Evolutionary conservation across 2,888 invertebrate species (phyloP), one percentile per base, ranked within the genome.

Genomic region (Dilophus febrilis): DNA sequence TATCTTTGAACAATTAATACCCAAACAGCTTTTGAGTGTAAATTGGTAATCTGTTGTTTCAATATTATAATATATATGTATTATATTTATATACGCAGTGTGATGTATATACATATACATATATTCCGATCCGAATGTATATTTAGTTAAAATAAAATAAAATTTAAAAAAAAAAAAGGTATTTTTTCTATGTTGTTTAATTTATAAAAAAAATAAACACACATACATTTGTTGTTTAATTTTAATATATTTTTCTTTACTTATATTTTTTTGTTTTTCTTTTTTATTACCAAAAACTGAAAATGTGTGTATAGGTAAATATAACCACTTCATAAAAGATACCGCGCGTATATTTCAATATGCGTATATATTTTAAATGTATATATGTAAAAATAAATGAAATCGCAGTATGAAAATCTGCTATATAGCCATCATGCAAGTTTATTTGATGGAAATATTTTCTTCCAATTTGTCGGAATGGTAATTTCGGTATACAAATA

Each of bases 1-100:
- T 31, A 31, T 31, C 14, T 31, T 11, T 33, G 17, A 33, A 33
- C 14, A 17, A 33, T 33, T 33, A 33, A 33, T 33, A 33, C 14
- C 17, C 33, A 33, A 33, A 33, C 33, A 33, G 33, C 33, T 33
- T 33, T 33, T 33, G 17, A 33, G 33, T 33, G 33, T 33, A 33
- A 33, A 33, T 33, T 33, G 33, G 33, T 33, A 33, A 33, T 33
- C 33, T 33, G 33, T 33, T 33, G 16, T 33, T 33, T 33, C 33
- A 33, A 33, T 17, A 33, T 22, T 6, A 6, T 6, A 6, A 22
- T 22, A 22, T 22, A 22, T 22, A 22, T 22, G 4, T 22, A 33
- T 14, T 4, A 14, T 33, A 3, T 10, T 3, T 33, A 14, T 17
- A 17, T 14, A 14, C 6, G 11, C 17, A 17, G 11, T n/a, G n/a